Evolutionary conservation across 1,140 invertebrate species (phyloP), one percentile per base, ranked within the genome.

Genomic region (Lerema accius): DNA sequence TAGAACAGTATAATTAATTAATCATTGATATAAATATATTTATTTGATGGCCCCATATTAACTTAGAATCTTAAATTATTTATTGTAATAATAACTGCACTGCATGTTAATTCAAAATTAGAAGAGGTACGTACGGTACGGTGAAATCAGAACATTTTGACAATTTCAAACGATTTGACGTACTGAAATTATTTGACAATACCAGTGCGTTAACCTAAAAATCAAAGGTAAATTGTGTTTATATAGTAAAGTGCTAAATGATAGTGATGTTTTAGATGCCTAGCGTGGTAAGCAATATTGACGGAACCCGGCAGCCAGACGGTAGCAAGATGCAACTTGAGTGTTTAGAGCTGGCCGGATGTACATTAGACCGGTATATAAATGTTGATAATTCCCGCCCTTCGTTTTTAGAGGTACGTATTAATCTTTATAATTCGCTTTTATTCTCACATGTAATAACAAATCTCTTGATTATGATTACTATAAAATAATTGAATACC

Each of bases 321-420:
- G 80, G 75, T 58, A 76, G 78, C 35, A 93, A 93, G 83, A 92
- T 94, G 79, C 92, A 94, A 65, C 84, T 94, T 42, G 94, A 94
- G 73, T 92, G 92, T 26, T 87, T 95, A 69, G 94, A 95, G 87
- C 84, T 94, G 69, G 95, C 95, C 53, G 94, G 94, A 4, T 94
- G 94, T 78, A 94, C 94, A 77, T 89, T 96, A 6, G 95, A 96
- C 79, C 94, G 94, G 78, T 94, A 94, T 61, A 93, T 96, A 63
- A 86, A 87, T 37, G 91, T 92, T 60, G 96, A 96, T 79, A 94
- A 93, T 78, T 93, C 92, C 78, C 94, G 95, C 85, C 95, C 95
- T 74, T 93, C 93, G 23, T 92, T 96, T 84, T 79, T 92, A 56
- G 90, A 92, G 87, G 91, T 92, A 77, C 78, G 77, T 73, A 82